phyloP scores from a whole-genome alignment of 2,888 invertebrate genomes.

The Drosophila lutescens region DNA sequence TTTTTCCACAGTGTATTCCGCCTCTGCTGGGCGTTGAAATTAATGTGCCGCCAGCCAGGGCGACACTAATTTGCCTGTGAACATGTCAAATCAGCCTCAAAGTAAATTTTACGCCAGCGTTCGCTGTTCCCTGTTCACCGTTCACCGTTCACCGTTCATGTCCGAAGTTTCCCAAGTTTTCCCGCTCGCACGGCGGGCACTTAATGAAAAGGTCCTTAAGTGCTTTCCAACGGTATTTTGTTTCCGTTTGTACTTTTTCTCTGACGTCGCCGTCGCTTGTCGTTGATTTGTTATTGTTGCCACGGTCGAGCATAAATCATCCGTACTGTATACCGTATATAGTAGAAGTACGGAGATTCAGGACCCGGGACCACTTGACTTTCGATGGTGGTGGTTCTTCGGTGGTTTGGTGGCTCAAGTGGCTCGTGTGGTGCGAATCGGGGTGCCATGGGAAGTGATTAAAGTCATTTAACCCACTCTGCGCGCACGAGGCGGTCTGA shows the following conservation, averaged over 20 bases:
- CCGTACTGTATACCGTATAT: constrained; percentile 3
- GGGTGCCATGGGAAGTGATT: constrained; percentile 73
- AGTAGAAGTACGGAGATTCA: background rate
- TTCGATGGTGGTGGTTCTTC: background rate
- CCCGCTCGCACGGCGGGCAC: constrained; percentile 51
- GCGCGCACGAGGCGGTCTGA: constrained; percentile 49
- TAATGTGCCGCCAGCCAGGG: constrained; percentile 71
- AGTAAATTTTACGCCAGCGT: constrained; percentile 70
- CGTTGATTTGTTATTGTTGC: constrained; percentile 77
- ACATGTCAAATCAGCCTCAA: constrained; percentile 80
- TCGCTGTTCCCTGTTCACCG: constrained; percentile 19
- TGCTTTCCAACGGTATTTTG: constrained; percentile 83
- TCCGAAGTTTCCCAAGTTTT: constrained; percentile 28
- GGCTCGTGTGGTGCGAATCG: constrained; percentile 33
- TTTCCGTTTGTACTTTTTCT: constrained; percentile 81
- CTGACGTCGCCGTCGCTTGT: constrained; percentile 56
- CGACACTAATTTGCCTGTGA: constrained; percentile 80
- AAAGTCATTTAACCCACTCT: constrained; percentile 82
- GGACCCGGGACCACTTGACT: constrained; percentile 55
- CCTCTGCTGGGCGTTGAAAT: constrained; percentile 62
- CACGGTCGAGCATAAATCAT: constrained; percentile 80
- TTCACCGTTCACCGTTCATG: constrained; percentile 23
- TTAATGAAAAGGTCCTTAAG: constrained; percentile 82
- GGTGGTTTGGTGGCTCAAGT: constrained; percentile 15
- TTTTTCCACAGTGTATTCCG: constrained; percentile 9